Evolutionary conservation across 2,888 invertebrate genomes (phyloP), one percentile per base, ranked within the genome.

Genomic region (Phengaris alcon): DNA sequence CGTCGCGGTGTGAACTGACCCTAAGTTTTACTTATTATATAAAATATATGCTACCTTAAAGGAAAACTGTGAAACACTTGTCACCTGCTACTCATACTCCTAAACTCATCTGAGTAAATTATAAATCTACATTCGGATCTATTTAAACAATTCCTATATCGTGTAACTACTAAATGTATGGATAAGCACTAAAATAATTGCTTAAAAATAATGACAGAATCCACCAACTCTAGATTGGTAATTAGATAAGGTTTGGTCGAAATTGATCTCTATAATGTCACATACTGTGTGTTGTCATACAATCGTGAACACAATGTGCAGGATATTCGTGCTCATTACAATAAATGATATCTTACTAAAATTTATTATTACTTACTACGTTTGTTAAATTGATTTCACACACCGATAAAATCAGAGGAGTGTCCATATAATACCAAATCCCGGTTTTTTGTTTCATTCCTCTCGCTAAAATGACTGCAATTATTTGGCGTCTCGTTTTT

Each of bases 341-440:
- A 12, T 51, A 72, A 51, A 54, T 35, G 52, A 35, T 35, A 22
- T 22, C 22, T 8, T 9, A 15, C 54, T 22, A 72, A 54, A 13
- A 35, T 52, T 54, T 54, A 52, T 12, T 52, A 35, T 54, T 35
- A 35, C 8, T 54, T 35, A 35, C 8, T 54, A 54, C 6, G 9
- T 51, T 70, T 6, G 51, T 22, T 51, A 6, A 52, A 52, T 72
- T n/a, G 13, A 35, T 72, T 52, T 52, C 7, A 12, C 3, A 72
- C 52, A 13, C 54, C 52, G 44, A 72, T 72, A 72, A 72, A 13
- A 64, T 64, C 15, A 52, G 22, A 12, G 48, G 46, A 48, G 9
- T 15, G 13, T 35, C 54, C 72, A 72, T 72, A 72, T 72, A 72
- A 72, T 52, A 13, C 13, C 3, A 72, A 54, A 35, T 12, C 54